These are phyloP conservation scores for Melieria crassipennis DNA, from an alignment of 2,888 invertebrate species.

Conservation along the genomic window DNA sequence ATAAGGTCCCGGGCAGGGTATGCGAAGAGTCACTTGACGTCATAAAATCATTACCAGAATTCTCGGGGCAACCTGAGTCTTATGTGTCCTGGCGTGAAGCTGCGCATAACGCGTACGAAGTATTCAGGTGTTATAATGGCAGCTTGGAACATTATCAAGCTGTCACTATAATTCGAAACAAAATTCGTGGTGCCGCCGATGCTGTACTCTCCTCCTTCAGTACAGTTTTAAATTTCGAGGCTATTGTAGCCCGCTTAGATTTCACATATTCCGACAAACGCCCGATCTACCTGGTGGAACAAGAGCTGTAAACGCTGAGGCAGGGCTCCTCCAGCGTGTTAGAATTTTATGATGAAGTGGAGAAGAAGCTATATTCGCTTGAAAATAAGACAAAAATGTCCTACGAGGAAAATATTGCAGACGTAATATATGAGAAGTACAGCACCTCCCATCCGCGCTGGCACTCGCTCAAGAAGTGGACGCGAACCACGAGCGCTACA, in stretches of 20 bases:
- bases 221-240: neutral
- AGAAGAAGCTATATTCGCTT: conserved; percentile 29
- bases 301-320: conserved; percentile 18
- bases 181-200: neutral
- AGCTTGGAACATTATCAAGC: conserved; percentile 14
- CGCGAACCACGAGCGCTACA: too few relatives aligned
- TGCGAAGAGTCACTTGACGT: too few relatives aligned
- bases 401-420: too few relatives aligned
- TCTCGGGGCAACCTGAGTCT: neutral
- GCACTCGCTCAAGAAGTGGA: too few relatives aligned
- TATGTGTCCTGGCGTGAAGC: conserved; percentile 7
- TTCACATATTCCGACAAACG: neutral
- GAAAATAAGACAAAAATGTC: conserved; percentile 20
- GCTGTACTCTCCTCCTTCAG: neutral
- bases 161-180: conserved; percentile 4
- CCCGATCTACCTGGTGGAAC: neutral
- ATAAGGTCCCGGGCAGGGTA: too few relatives aligned
- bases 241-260: neutral
- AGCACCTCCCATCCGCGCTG: too few relatives aligned
- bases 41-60: neutral
- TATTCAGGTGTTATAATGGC: neutral
- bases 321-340: conserved; percentile 25
- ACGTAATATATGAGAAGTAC: too few relatives aligned
- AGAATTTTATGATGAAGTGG: conserved; percentile 34
- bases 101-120: neutral